Conservation (phyloP, 2,888 invertebrate species). For the Drosophila neotestacea region DNA sequence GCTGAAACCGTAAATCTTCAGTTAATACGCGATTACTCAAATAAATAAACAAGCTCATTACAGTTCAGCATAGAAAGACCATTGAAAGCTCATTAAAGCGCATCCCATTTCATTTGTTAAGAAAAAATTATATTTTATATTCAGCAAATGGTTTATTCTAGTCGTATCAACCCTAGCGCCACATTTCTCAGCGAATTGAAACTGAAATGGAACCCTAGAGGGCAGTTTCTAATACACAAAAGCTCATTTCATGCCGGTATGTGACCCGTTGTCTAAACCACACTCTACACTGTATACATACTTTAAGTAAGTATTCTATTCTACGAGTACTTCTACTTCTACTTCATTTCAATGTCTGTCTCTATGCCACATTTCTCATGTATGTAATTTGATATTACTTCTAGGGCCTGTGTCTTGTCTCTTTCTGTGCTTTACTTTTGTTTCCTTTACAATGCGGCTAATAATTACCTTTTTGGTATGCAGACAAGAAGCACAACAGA, state of each 20-base stretch:
- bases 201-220: conserved; percentile 51
- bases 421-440: conserved; percentile 76
- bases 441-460: conserved; percentile 71
- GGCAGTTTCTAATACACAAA: conserved; percentile 64
- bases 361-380: conserved; percentile 66
- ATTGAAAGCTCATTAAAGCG: conserved; percentile 4
- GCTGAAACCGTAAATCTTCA: conserved; percentile 6
- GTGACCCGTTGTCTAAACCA: conserved; percentile 49
- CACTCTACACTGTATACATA: conserved; percentile 5
- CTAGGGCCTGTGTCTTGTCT: conserved; percentile 41
- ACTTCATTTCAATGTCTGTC: conserved; percentile 29
- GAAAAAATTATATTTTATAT: neutral
- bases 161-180: conserved; percentile 46
- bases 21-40: neutral
- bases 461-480: conserved; percentile 81
- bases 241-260: conserved; percentile 49
- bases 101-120: neutral
- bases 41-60: neutral
- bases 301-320: conserved; percentile 21
- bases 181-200: conserved; percentile 42
- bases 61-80: too few species aligned
- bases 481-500: conserved; percentile 76
- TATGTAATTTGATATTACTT: conserved; percentile 71
- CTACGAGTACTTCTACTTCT: conserved; percentile 15
- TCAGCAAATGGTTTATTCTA: conserved; percentile 6